Conservation (phyloP, 2,797 vertebrate species). For the Channa striata region DNA sequence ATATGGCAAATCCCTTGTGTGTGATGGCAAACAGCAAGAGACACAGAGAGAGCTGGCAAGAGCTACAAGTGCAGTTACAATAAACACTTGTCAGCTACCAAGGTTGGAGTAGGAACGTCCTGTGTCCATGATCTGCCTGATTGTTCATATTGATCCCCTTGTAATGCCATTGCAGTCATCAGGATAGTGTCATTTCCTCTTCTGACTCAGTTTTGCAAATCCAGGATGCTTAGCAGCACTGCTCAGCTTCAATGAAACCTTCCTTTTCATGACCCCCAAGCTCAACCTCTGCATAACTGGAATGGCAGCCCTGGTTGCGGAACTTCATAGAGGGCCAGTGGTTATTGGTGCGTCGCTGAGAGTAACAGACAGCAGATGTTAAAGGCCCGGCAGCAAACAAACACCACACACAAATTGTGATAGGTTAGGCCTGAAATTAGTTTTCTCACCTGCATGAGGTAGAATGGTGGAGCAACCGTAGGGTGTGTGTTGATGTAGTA, state of each 20-base stretch:
- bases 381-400: background rate
- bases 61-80: constrained; percentile 65
- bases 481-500: constrained; percentile 94
- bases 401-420: background rate
- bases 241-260: constrained; percentile 93
- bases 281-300: constrained; percentile 92
- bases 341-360: constrained; percentile 89
- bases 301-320: constrained; percentile 86
- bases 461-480: constrained; percentile 89
- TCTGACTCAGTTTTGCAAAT: constrained; percentile 42
- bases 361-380: constrained; percentile 35
- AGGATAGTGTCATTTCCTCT: constrained; percentile 53
- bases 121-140: constrained; percentile 41
- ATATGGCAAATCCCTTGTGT: constrained; percentile 53
- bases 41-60: constrained; percentile 67
- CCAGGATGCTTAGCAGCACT: constrained; percentile 86
- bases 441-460: constrained; percentile 88
- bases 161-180: constrained; percentile 38
- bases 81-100: constrained; percentile 67
- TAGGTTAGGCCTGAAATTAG: no score
- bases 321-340: constrained; percentile 97
- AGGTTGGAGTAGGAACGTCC: constrained; percentile 50
- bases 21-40: constrained; percentile 62
- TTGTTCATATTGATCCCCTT: constrained; percentile 40
- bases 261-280: constrained; percentile 92